phyloP scores from a whole-genome alignment of 2,888 invertebrate genomes.

The Latrodectus elegans region DNA sequence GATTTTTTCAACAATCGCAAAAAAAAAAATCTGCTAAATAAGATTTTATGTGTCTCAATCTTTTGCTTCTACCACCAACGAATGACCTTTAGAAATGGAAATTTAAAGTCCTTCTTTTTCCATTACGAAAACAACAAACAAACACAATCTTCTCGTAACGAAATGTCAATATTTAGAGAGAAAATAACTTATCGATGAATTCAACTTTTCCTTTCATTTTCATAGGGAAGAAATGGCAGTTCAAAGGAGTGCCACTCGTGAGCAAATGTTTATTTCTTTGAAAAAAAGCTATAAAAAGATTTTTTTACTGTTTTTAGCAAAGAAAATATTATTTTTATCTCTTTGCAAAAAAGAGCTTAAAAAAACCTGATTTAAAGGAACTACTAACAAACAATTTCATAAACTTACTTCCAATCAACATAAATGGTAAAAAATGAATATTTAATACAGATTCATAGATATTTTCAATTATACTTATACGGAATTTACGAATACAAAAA shows the following conservation, averaged over 20 bases:
- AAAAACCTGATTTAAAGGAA: too few species aligned
- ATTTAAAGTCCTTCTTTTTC: conserved; percentile 47
- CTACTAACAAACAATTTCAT: too few species aligned
- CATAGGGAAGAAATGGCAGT: neutral
- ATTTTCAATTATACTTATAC: too few species aligned
- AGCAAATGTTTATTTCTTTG: conserved; percentile 37
- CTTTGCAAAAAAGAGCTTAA: too few species aligned
- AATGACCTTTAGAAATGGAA: conserved; percentile 28
- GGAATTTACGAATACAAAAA: too few species aligned
- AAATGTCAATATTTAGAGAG: conserved; percentile 44
- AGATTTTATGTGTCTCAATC: conserved; percentile 45
- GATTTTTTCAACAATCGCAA: neutral
- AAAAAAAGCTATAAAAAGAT: neutral
- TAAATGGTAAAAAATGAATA: too few species aligned
- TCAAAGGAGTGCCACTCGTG: neutral
- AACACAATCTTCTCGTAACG: neutral
- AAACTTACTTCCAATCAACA: too few species aligned
- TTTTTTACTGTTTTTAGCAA: too few species aligned
- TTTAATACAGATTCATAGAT: too few species aligned
- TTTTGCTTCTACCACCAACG: neutral
- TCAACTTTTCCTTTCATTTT: conserved; percentile 4
- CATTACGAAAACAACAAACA: conserved; percentile 41
- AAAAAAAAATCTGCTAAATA: conserved; percentile 38
- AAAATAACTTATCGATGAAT: conserved; percentile 57
- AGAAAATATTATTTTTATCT: too few species aligned